A percentile compares a stretch with the other conserved stretches of the same genome.
These are phyloP conservation scores for Dromius quadrimaculatus DNA, from an alignment of 2,888 invertebrate species.

Conservation along the genomic window DNA sequence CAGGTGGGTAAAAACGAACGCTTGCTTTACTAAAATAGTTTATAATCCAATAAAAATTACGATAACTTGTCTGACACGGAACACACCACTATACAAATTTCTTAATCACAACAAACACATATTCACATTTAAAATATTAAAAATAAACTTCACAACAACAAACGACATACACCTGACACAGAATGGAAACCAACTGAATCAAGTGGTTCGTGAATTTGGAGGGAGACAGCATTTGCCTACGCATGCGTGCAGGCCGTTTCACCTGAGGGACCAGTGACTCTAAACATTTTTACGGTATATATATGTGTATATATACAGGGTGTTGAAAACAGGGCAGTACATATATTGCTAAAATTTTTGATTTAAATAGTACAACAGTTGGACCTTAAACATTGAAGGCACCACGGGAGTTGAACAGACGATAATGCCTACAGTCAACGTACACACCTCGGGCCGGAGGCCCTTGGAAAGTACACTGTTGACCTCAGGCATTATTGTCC, in stretches of 20 bases:
- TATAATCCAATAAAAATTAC: background rate
- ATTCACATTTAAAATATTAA: slow-evolving; percentile 11
- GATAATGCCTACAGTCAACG: too few species aligned
- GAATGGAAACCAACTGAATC: slow-evolving; percentile 56
- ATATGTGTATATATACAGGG: too few species aligned
- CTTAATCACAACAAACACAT: slow-evolving; percentile 31
- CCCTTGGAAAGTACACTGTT: too few species aligned
- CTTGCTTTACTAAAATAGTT: background rate
- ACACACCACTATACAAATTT: slow-evolving; percentile 4
- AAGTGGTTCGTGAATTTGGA: slow-evolving; percentile 52
- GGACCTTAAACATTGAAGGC: too few species aligned
- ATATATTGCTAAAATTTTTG: too few species aligned
- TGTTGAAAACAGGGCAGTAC: too few species aligned
- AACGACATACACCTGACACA: slow-evolving; percentile 55
- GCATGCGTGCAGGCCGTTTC: slow-evolving; percentile 55
- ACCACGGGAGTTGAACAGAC: too few species aligned
- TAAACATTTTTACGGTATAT: slow-evolving; percentile 18
- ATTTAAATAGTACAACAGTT: too few species aligned
- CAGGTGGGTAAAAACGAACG: slow-evolving; percentile 27
- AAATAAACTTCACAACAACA: slow-evolving; percentile 31
- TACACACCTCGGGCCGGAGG: too few species aligned
- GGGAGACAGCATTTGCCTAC: slow-evolving; percentile 45
- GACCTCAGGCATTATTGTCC: too few species aligned
- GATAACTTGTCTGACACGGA: background rate
- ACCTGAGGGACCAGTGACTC: slow-evolving; percentile 53